Evolutionary conservation across 2,113 vertebrate species (phyloP).

Genomic region (Calypte anna): DNA sequence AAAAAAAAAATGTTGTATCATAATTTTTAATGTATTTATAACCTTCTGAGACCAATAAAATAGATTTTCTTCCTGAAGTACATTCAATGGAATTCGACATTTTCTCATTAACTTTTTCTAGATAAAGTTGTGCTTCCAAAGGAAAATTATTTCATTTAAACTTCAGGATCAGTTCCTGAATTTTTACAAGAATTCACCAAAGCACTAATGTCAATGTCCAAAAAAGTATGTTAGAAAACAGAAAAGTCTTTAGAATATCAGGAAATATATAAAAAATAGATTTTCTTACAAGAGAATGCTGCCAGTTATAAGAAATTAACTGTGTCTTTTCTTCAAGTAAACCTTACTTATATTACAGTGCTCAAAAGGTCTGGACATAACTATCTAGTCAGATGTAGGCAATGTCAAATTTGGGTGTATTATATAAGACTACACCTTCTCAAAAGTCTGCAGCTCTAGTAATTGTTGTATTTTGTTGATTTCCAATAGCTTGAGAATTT

Average conservation of each 20-base stretch:
- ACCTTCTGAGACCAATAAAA: neutral
- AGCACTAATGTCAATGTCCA: neutral
- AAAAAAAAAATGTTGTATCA: neutral
- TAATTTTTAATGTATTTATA: neutral
- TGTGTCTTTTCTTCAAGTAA: neutral
- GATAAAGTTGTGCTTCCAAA: neutral
- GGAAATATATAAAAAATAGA: neutral
- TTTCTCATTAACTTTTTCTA: neutral
- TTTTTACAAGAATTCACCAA: neutral
- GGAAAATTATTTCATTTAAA: neutral
- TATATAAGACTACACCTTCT: neutral
- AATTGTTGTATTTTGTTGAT: neutral
- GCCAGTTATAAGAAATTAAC: slow-evolving; percentile 4
- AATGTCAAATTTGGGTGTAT: neutral
- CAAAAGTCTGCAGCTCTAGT: neutral
- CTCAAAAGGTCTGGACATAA: neutral
- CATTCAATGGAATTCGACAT: neutral
- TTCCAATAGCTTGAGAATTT: neutral
- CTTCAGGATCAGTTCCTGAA: neutral
- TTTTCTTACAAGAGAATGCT: neutral
- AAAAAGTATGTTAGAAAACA: neutral
- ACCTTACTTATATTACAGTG: neutral
- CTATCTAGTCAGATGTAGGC: neutral
- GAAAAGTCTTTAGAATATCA: neutral
- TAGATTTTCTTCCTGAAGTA: neutral